Evolutionary conservation across 2,113 vertebrate species (phyloP).

Genomic region (Cranoglanis bouderius): DNA sequence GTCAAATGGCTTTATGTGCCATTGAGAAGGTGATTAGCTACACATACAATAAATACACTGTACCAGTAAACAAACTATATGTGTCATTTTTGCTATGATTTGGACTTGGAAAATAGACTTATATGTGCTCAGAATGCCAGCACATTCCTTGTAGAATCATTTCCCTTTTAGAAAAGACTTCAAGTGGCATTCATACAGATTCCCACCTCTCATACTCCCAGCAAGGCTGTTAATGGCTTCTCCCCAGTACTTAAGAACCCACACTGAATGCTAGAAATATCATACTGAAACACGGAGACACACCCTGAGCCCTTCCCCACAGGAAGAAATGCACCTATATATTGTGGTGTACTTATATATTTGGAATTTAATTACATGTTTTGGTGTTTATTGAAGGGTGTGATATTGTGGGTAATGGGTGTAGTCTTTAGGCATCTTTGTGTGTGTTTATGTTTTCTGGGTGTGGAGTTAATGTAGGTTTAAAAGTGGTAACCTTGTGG

Average conservation of each 20-base stretch:
- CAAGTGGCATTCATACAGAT: not conserved
- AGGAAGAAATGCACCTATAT: not conserved
- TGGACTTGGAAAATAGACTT: not conserved
- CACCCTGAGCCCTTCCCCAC: not conserved
- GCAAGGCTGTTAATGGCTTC: not conserved
- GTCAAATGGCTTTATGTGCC: too few relatives aligned
- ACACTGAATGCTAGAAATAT: conserved; percentile 16
- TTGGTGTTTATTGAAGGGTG: not conserved
- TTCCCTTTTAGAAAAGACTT: not conserved
- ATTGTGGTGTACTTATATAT: not conserved
- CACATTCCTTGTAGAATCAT: not conserved
- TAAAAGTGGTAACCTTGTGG: not conserved
- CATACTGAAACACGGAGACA: not conserved
- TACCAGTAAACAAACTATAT: not conserved
- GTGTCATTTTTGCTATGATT: not conserved
- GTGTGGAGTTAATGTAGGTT: not conserved
- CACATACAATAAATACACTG: too few relatives aligned
- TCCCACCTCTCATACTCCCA: not conserved
- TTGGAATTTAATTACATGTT: not conserved
- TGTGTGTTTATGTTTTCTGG: not conserved
- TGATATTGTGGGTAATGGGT: not conserved
- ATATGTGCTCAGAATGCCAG: not conserved
- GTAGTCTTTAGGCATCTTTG: not conserved
- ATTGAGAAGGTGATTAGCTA: too few relatives aligned
- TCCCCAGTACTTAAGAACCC: conserved; percentile 2